A percentile compares a stretch with the other conserved stretches of the same genome.
phyloP scores from a whole-genome alignment of 2,797 vertebrate species.

The Myotis myotis region DNA sequence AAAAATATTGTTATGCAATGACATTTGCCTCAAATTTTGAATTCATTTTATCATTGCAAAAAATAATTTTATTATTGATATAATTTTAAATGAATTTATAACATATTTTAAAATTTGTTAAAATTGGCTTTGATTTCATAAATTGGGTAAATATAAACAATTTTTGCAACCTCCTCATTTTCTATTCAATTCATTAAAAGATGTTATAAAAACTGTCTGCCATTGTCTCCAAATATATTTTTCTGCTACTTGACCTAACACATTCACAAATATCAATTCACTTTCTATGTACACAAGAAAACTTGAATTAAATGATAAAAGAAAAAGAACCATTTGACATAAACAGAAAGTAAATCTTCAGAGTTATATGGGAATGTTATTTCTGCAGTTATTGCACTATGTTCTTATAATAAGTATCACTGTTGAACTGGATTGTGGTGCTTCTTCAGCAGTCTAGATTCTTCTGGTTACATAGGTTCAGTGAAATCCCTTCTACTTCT shows the following conservation, averaged over 20 bases:
- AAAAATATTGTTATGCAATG: not conserved
- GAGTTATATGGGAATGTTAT: not conserved
- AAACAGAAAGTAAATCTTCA: not conserved
- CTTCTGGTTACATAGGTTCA: not conserved
- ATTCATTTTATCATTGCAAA: not conserved
- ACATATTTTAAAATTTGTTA: not conserved
- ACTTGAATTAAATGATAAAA: not conserved
- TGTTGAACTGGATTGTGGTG: too few relatives aligned
- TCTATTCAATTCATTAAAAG: not conserved
- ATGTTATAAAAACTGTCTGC: not conserved
- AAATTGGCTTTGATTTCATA: not conserved
- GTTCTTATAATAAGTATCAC: not conserved
- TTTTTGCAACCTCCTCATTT: not conserved
- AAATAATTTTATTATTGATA: not conserved
- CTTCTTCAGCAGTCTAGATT: not conserved
- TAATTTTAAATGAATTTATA: not conserved
- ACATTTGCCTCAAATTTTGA: not conserved
- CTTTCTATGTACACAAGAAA: not conserved
- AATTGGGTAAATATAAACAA: not conserved
- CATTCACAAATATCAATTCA: not conserved
- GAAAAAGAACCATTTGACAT: not conserved
- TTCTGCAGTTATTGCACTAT: not conserved
- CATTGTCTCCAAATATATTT: not conserved
- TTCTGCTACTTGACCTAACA: not conserved
- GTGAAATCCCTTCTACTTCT: accelerated